phyloP scores from a whole-genome alignment of 2,113 vertebrate genomes.

The Casuarius casuarius region DNA sequence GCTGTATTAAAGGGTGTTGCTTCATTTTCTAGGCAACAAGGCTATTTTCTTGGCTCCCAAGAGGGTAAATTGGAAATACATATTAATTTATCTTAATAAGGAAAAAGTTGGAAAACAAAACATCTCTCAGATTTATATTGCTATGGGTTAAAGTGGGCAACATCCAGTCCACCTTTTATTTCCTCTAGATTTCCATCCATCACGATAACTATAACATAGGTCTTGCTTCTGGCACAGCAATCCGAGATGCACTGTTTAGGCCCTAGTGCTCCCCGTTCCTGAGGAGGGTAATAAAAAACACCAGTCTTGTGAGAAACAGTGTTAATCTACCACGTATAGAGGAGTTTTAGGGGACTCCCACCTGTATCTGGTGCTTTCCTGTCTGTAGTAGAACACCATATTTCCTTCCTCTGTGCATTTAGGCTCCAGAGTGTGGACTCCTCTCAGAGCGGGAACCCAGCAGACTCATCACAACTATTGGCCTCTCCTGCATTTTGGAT shows the following conservation, averaged over 20 bases:
- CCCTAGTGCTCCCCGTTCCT: rapidly evolving
- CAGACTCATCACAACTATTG: background rate
- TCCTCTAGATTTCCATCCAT: background rate
- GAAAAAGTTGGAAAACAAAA: background rate
- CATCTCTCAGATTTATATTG: background rate
- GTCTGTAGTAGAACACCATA: too few relatives aligned
- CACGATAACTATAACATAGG: rapidly evolving
- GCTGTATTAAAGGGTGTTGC: background rate
- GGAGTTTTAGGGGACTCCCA: background rate
- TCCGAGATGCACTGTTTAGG: background rate
- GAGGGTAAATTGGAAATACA: background rate
- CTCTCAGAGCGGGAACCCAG: background rate
- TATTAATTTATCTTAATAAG: background rate
- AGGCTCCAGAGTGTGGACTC: background rate
- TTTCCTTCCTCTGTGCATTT: background rate
- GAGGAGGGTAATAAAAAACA: background rate
- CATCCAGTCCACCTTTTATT: background rate
- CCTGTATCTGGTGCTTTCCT: rapidly evolving
- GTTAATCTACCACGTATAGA: background rate
- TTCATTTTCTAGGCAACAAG: background rate
- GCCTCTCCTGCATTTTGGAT: background rate
- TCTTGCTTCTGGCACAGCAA: rapidly evolving
- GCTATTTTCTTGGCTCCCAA: background rate
- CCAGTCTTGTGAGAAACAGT: rapidly evolving
- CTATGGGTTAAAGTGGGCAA: background rate